Percentiles rank a stretch among this genome's conserved stretches.
Evolutionary conservation across 2,113 vertebrate genomes (phyloP).

Genomic region (Amblyornis subalaris): DNA sequence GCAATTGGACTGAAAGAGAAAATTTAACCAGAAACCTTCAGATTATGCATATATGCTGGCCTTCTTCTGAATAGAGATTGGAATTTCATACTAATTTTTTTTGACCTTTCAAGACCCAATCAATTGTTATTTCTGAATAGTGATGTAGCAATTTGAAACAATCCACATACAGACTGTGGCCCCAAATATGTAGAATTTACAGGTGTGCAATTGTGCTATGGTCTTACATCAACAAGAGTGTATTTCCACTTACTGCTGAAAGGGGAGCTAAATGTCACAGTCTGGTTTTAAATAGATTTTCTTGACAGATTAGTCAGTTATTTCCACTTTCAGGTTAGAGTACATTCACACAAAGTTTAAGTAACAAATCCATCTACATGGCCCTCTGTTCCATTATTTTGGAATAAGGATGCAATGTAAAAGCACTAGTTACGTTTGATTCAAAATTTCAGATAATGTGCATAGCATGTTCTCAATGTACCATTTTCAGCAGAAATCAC

Average conservation of each 20-base stretch:
- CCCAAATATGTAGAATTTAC: background rate
- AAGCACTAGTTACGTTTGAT: background rate
- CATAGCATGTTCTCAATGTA: background rate
- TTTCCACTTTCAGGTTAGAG: background rate
- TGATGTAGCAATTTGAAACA: background rate
- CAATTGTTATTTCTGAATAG: background rate
- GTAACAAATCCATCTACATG: background rate
- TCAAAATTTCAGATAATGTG: background rate
- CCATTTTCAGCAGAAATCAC: background rate
- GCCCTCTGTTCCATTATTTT: background rate
- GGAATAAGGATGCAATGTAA: background rate
- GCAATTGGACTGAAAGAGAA: background rate
- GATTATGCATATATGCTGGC: background rate
- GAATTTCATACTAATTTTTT: background rate
- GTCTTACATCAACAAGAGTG: background rate
- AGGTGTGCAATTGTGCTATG: background rate
- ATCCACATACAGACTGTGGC: background rate
- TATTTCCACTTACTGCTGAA: background rate
- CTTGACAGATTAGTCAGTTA: constrained; percentile 13
- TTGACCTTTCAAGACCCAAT: background rate
- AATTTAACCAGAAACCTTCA: background rate
- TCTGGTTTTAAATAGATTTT: constrained; percentile 4
- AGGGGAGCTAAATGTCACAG: constrained; percentile 21
- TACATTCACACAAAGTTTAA: background rate
- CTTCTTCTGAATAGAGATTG: background rate